These are phyloP conservation scores for Conus betulinus DNA, from an alignment of 1,140 invertebrate species.

Conservation along the genomic window DNA sequence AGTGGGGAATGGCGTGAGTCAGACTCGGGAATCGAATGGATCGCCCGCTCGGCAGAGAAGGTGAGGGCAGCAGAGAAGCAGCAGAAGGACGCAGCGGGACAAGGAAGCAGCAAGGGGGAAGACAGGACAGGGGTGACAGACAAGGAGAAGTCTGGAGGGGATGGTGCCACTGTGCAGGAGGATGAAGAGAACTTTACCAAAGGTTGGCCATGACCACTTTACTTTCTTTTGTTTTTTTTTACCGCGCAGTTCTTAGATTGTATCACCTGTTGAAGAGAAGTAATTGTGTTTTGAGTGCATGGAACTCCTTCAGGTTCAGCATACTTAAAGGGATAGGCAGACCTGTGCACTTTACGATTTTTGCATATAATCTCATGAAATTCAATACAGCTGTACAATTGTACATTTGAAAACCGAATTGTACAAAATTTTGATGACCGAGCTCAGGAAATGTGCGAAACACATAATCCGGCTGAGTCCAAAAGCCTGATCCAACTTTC, in stretches of 20 bases:
- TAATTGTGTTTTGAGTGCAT: constrained; percentile 49
- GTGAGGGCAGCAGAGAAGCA: constrained; percentile 54
- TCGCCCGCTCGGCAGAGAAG: constrained; percentile 61
- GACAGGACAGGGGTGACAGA: background rate
- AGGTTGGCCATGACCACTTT: constrained; percentile 79
- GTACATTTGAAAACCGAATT: too few relatives aligned
- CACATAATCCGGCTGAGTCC: too few relatives aligned
- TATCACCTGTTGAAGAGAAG: constrained; percentile 54
- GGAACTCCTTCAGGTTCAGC: too few relatives aligned
- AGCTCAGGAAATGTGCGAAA: too few relatives aligned
- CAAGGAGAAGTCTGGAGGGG: constrained; percentile 27
- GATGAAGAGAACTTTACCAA: constrained; percentile 95
- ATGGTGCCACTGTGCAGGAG: constrained; percentile 72
- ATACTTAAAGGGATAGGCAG: too few relatives aligned
- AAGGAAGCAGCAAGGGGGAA: constrained; percentile 31
- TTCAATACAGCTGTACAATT: too few relatives aligned
- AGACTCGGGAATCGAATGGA: constrained; percentile 70
- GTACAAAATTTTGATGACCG: too few relatives aligned
- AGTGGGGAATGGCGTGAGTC: constrained; percentile 73
- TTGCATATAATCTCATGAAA: too few relatives aligned
- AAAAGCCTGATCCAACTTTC: too few relatives aligned
- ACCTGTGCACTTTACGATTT: too few relatives aligned
- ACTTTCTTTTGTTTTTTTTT: background rate
- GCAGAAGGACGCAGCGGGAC: constrained; percentile 13
- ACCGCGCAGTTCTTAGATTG: too few relatives aligned